Percentiles rank a stretch among this genome's conserved stretches.
Evolutionary conservation across 2,888 invertebrate genomes (phyloP).

Genomic region (Alloscopus bannaensis): DNA sequence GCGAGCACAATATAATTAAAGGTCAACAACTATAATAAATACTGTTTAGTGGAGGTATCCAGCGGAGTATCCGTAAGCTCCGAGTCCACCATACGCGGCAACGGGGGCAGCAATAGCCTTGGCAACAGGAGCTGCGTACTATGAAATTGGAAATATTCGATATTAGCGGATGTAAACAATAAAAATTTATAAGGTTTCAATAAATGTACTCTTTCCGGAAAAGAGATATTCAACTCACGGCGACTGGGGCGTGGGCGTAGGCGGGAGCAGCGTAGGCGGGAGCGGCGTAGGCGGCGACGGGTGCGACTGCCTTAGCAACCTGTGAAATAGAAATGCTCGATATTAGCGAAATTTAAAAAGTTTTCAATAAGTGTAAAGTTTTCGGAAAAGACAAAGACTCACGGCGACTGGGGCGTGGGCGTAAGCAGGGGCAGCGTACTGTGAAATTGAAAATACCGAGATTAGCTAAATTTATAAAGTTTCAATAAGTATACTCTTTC

Average conservation of each 20-base stretch:
- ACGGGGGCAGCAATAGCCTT: constrained; percentile 19
- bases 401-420: background rate
- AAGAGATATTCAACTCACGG: too few species aligned
- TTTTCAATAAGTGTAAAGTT: background rate
- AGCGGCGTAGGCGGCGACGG: constrained; percentile 4
- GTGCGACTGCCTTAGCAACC: constrained; percentile 16
- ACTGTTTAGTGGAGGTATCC: constrained; percentile 41
- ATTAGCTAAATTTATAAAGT: background rate
- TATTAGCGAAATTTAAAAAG: background rate
- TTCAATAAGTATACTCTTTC: background rate
- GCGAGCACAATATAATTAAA: background rate
- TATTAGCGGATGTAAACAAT: too few species aligned
- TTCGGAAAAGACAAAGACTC: too few species aligned
- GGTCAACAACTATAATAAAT: constrained; percentile 31
- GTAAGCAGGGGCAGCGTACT: constrained; percentile 20
- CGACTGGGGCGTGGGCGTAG: too few species aligned
- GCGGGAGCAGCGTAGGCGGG: constrained; percentile 6
- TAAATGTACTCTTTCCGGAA: too few species aligned
- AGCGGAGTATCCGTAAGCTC: constrained; percentile 36
- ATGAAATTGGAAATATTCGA: too few species aligned
- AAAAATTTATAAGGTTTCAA: too few species aligned
- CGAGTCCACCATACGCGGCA: background rate
- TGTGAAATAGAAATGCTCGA: constrained; percentile 7
- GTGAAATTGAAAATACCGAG: constrained; percentile 1
- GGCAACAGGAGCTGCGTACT: constrained; percentile 38